Evolutionary conservation across 1,140 invertebrate genomes (phyloP).

Genomic region (Cotesia chilonis): DNA sequence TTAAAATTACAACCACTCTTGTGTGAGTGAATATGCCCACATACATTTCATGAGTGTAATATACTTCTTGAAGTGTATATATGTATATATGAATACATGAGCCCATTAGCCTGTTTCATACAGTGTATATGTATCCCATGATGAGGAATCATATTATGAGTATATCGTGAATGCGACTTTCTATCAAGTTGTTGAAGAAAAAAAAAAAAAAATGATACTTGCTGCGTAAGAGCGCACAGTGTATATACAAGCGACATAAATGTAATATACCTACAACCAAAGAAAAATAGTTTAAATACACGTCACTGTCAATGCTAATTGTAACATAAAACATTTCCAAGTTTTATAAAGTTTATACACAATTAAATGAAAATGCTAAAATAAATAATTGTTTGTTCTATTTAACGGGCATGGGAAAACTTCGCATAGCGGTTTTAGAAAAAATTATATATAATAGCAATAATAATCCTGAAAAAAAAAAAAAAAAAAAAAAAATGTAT

Average conservation of each 20-base stretch:
- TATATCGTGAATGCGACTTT: not conserved
- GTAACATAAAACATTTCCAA: not conserved
- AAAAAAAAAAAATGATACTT: too few relatives aligned
- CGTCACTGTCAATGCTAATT: not conserved
- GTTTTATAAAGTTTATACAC: too few relatives aligned
- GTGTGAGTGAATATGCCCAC: not conserved
- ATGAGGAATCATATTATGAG: too few relatives aligned
- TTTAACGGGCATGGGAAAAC: conserved; percentile 1
- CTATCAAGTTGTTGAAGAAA: conserved; percentile 6
- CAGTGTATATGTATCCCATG: too few relatives aligned
- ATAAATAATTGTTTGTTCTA: conserved; percentile 10
- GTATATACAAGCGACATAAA: not conserved
- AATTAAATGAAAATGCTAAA: too few relatives aligned
- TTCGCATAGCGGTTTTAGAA: conserved; percentile 1
- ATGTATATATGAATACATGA: too few relatives aligned
- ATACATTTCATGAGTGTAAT: not conserved
- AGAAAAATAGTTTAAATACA: conserved; percentile 1
- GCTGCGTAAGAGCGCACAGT: not conserved
- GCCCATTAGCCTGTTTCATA: too few relatives aligned
- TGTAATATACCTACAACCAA: not conserved
- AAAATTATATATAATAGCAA: not conserved
- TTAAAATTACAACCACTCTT: not conserved
- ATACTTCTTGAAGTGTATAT: not conserved
- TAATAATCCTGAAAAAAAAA: too few relatives aligned
- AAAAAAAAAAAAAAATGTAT: too few relatives aligned